Conservation (phyloP, 2,888 invertebrate species). For the Ischnura elegans region DNA sequence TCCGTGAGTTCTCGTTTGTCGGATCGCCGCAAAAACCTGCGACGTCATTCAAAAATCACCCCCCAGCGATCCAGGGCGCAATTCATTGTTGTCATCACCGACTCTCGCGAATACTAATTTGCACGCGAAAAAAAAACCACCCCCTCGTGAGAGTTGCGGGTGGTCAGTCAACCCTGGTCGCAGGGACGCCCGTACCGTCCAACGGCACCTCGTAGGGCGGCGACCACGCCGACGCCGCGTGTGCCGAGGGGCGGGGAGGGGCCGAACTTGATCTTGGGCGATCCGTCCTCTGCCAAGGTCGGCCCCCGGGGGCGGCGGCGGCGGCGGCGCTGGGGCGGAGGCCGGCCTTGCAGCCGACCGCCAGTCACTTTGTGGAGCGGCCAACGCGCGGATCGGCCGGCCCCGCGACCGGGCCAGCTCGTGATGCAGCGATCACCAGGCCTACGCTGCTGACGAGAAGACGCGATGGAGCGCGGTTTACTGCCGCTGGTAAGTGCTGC, state of each 20-base stretch:
- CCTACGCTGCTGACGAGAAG: slow-evolving; percentile 8
- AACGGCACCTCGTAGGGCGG: no score
- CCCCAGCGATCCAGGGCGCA: no score
- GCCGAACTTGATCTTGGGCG: slow-evolving; percentile 24
- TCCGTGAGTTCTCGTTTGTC: no score
- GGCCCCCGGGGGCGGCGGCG: neutral
- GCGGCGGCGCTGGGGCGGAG: neutral
- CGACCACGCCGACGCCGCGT: neutral
- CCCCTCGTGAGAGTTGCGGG: neutral
- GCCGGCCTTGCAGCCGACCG: slow-evolving; percentile 1
- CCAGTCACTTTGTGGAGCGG: neutral
- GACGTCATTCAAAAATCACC: no score
- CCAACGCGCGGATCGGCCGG: neutral
- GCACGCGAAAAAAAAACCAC: neutral
- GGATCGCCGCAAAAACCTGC: no score
- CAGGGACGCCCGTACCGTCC: neutral
- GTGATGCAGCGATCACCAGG: neutral
- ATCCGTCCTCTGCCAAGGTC: slow-evolving; percentile 20
- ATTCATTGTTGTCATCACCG: no score
- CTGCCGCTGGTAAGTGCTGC: neutral
- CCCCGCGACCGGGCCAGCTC: neutral
- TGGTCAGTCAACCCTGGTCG: neutral
- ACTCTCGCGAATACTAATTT: neutral
- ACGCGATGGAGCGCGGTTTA: neutral
- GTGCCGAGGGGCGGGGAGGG: neutral